A percentile compares a stretch with the other conserved stretches of the same genome.
These are phyloP conservation scores for Acanthiza pusilla DNA, from an alignment of 2,797 vertebrate genomes.

Conservation along the genomic window DNA sequence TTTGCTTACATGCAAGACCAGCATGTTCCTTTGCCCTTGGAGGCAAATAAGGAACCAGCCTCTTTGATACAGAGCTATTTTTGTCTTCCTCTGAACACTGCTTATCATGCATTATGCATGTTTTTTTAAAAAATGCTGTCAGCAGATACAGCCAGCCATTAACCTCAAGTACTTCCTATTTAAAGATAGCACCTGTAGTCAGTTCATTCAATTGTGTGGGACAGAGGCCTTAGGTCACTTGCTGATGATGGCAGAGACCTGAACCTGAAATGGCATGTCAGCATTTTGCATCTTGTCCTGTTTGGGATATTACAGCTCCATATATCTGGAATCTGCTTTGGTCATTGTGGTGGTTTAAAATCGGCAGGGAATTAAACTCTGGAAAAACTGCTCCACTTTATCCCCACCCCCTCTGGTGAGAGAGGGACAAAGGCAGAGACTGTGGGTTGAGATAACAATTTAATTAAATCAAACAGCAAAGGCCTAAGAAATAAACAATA, in stretches of 20 bases:
- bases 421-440: background rate
- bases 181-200: slow-evolving; percentile 13
- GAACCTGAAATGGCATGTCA: background rate
- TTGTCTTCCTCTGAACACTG: slow-evolving; percentile 59
- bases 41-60: slow-evolving; percentile 53
- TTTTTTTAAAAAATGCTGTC: background rate
- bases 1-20: slow-evolving; percentile 56
- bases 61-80: slow-evolving; percentile 65
- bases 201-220: background rate
- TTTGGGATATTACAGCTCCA: background rate
- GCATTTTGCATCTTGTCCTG: background rate
- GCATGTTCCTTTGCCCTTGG: slow-evolving; percentile 63
- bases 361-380: background rate
- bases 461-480: background rate
- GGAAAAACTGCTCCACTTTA: background rate
- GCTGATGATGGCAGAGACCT: slow-evolving; percentile 3
- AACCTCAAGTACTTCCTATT: slow-evolving; percentile 24
- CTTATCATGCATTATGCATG: slow-evolving; percentile 38
- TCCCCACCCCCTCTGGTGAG: background rate
- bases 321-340: background rate
- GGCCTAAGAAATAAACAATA: background rate
- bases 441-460: background rate
- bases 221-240: background rate
- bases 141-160: slow-evolving; percentile 32
- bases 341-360: background rate